Evolutionary conservation across 2,888 invertebrate species (phyloP), one percentile per base, ranked within the genome.

Genomic region (Byasa hedistus): DNA sequence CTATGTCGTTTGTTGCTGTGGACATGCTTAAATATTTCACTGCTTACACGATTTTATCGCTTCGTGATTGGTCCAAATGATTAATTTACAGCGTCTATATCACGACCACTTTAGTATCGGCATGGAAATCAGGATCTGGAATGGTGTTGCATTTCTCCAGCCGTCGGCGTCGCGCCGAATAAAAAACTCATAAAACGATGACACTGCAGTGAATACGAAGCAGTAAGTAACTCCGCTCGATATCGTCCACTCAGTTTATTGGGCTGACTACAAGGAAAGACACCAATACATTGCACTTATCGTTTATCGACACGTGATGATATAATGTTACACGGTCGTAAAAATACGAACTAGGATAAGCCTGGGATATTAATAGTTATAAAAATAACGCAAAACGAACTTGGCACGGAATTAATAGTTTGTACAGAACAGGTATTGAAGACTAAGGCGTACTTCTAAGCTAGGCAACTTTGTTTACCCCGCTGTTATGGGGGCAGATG

Each of bases 161-260:
- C 15, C 39, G 74, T 79, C 81, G 81, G 84, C 83, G 81, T 80
- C 83, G 84, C 82, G 81, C 81, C 83, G 82, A 88, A 91, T 91
- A 89, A 91, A 90, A 91, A 89, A 86, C 89, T 85, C 84, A 87
- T 91, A 90, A 90, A 90, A 82, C 79, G 81, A 85, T 85, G 86
- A 85, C 89, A 84, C 77, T 87, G 87, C 86, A 89, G 91, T 88
- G 90, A 91, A 91, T 82, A 85, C 80, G 76, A 85, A 82, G 79
- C 79, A 70, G 81, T 83, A 83, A 70, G 81, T 83, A 83, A 85
- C 83, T 83, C 83, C 81, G 84, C 81, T 80, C 82, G 84, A 82
- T 87, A 85, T 83, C 83, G 75, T 77, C 75, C 76, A 77, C 76
- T 78, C 82, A 81, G 85, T 86, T 86, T 87, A 87, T 86, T 83